Conservation (phyloP, 2,797 vertebrate genomes). For the Hydrophis major region DNA sequence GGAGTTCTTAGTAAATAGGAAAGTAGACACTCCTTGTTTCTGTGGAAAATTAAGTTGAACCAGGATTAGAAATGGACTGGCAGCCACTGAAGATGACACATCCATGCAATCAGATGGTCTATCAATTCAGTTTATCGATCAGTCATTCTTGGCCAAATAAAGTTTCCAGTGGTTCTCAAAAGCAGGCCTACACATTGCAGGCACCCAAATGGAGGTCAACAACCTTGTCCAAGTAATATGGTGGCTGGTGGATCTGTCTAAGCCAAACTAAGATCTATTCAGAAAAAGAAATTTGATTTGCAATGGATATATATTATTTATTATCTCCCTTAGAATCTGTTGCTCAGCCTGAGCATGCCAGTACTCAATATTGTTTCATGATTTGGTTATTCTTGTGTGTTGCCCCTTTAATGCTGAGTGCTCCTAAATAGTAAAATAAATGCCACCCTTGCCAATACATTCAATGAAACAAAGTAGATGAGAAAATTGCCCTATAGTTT, state of each 20-base stretch:
- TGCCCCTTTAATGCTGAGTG: not conserved
- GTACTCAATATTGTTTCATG: not conserved
- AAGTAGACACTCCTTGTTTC: not conserved
- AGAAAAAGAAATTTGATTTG: not conserved
- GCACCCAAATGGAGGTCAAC: not conserved
- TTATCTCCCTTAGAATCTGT: not conserved
- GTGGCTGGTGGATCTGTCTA: not conserved
- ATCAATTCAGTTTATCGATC: not conserved
- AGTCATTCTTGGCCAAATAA: not conserved
- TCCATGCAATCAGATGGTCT: not conserved
- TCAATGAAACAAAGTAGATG: not conserved
- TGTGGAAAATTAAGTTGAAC: not conserved
- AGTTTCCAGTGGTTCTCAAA: not conserved
- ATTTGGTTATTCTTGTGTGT: not conserved
- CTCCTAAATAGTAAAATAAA: not conserved
- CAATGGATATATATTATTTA: not conserved
- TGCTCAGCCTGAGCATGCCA: not conserved
- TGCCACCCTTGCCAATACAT: not conserved
- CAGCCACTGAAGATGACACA: not conserved
- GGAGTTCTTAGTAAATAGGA: not conserved
- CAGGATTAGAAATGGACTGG: not conserved
- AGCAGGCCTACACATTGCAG: not conserved
- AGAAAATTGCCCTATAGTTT: not conserved
- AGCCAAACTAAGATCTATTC: not conserved
- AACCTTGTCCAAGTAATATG: not conserved